A percentile compares a stretch with the other conserved stretches of the same genome.
Evolutionary conservation across 2,113 vertebrate genomes (phyloP).

Genomic region (Cranoglanis bouderius): DNA sequence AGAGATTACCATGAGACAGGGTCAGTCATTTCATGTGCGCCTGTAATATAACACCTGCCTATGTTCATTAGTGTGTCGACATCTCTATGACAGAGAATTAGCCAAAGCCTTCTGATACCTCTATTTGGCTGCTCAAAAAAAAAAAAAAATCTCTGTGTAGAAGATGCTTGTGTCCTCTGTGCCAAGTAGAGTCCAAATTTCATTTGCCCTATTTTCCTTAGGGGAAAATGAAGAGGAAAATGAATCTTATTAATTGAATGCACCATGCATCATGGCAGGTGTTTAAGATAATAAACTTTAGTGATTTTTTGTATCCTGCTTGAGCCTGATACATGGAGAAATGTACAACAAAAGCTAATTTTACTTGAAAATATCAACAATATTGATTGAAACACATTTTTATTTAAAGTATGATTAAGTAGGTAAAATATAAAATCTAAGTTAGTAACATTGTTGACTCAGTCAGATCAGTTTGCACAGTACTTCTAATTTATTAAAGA

Average conservation of each 20-base stretch:
- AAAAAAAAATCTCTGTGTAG: neutral
- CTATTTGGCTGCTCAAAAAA: slow-evolving; percentile 3
- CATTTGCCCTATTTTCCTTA: neutral
- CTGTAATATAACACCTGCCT: slow-evolving; percentile 48
- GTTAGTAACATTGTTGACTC: neutral
- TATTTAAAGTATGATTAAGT: neutral
- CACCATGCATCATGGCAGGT: neutral
- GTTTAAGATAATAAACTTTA: neutral
- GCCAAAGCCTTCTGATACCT: slow-evolving; percentile 41
- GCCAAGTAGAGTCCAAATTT: neutral
- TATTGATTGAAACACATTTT: neutral
- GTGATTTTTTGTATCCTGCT: neutral
- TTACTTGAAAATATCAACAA: neutral
- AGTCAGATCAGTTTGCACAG: neutral
- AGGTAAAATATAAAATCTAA: neutral
- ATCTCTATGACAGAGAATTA: slow-evolving; percentile 36
- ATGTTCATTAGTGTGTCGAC: slow-evolving; percentile 47
- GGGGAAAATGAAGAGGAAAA: neutral
- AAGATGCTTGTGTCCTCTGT: neutral
- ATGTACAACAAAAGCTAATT: neutral
- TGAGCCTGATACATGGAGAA: neutral
- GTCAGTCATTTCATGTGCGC: slow-evolving; percentile 33
- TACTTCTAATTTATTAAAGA: neutral
- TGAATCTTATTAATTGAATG: neutral
- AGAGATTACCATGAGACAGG: slow-evolving; percentile 46